A percentile compares a stretch with the other conserved stretches of the same genome.
phyloP scores from a whole-genome alignment of 2,113 vertebrate genomes.

The Zootoca vivipara region DNA sequence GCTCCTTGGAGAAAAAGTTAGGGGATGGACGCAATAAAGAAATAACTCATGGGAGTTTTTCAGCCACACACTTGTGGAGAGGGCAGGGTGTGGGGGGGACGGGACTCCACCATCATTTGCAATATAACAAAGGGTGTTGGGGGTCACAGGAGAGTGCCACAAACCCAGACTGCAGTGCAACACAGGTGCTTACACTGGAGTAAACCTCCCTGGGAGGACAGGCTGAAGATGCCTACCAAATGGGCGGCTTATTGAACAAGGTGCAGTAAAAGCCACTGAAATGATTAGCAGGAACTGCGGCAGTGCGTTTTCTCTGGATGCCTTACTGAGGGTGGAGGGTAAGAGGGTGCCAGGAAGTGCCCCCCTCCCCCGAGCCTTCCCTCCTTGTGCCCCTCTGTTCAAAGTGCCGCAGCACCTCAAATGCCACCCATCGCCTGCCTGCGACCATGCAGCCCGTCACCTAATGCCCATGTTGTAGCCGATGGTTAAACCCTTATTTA shows the following conservation, averaged over 20 bases:
- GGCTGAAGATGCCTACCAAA: background rate
- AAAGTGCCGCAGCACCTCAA: background rate
- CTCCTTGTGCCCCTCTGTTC: background rate
- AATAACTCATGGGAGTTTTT: too few species aligned
- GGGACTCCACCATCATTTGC: too few species aligned
- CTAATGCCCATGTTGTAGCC: background rate
- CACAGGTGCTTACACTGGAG: background rate
- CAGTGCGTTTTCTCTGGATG: background rate
- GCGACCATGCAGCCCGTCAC: background rate
- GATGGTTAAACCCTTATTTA: conserved; percentile 8
- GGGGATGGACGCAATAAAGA: too few species aligned
- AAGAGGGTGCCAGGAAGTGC: too few species aligned
- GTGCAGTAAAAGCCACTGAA: background rate
- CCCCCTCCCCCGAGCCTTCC: background rate
- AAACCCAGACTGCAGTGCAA: background rate
- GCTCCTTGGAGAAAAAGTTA: too few species aligned
- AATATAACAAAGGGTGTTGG: too few species aligned
- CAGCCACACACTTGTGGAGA: too few species aligned
- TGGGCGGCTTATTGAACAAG: background rate
- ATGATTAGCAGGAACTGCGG: background rate
- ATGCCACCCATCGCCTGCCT: background rate
- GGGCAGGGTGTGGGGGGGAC: too few species aligned
- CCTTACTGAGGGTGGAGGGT: background rate
- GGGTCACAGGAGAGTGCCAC: background rate
- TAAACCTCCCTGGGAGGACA: background rate